Conservation (phyloP, 1,140 invertebrate species). For the Penaeus indicus region DNA sequence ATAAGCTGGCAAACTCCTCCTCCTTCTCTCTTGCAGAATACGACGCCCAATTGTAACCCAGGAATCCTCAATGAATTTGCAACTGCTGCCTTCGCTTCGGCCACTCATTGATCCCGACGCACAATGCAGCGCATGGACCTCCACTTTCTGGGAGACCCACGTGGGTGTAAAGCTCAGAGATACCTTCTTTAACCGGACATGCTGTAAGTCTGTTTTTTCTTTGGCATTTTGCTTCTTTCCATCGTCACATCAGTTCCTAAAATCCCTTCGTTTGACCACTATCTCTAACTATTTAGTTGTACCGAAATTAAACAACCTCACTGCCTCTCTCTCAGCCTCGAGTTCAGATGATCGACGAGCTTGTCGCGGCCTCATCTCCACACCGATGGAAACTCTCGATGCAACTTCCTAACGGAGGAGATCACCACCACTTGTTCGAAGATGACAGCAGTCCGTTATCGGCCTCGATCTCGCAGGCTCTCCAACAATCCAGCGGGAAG, state of each 20-base stretch:
- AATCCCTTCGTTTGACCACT: no score
- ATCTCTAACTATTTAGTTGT: no score
- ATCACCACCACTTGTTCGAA: conserved; percentile 94
- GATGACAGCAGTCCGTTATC: conserved; percentile 85
- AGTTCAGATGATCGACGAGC: conserved; percentile 83
- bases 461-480: conserved; percentile 86
- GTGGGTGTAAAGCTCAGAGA: conserved; percentile 88
- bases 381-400: conserved; percentile 94
- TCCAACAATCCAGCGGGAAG: conserved; percentile 87
- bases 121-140: conserved; percentile 87
- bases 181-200: conserved; percentile 96
- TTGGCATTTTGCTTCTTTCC: background rate
- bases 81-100: conserved; percentile 94
- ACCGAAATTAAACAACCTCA: background rate
- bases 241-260: background rate
- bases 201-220: conserved; percentile 73
- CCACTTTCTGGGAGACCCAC: conserved; percentile 83
- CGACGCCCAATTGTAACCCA: conserved; percentile 90
- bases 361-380: conserved; percentile 89
- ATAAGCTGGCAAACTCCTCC: background rate
- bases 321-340: conserved; percentile 32
- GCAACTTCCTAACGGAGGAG: conserved; percentile 93
- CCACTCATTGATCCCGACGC: conserved; percentile 92
- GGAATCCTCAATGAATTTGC: conserved; percentile 95
- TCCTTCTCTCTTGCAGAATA: conserved; percentile 75